A percentile compares a stretch with the other conserved stretches of the same genome.
Conservation (phyloP, 2,888 invertebrate species). For the Spilarctia lutea region DNA sequence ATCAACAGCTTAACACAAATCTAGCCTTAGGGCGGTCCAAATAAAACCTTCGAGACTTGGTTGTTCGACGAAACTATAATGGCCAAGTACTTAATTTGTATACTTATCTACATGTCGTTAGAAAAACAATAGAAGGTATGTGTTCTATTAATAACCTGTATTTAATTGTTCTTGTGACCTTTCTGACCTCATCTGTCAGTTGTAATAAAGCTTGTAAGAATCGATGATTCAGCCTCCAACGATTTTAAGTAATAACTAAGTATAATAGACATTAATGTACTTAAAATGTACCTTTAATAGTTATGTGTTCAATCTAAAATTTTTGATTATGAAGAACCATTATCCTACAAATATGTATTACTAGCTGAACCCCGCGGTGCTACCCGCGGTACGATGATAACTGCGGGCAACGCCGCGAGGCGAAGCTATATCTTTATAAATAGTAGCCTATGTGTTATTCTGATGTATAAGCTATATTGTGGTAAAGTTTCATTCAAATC, state of each 20-base stretch:
- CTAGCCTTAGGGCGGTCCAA: not conserved
- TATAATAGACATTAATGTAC: not conserved
- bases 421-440: too few relatives aligned
- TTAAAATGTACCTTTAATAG: not conserved
- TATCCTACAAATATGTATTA: too few relatives aligned
- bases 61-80: not conserved
- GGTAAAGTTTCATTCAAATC: too few relatives aligned
- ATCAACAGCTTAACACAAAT: not conserved
- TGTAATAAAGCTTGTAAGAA: slow-evolving; percentile 2
- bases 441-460: too few relatives aligned
- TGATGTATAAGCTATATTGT: too few relatives aligned
- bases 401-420: too few relatives aligned
- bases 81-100: not conserved
- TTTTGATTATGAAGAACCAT: too few relatives aligned
- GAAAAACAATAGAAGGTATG: slow-evolving; percentile 8
- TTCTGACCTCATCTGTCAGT: slow-evolving; percentile 5
- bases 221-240: not conserved
- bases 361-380: too few relatives aligned
- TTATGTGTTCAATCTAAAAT: too few relatives aligned
- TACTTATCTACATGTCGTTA: not conserved
- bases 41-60: too few relatives aligned
- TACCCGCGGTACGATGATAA: too few relatives aligned
- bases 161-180: slow-evolving; percentile 11
- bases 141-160: slow-evolving; percentile 10
- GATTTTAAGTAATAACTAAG: not conserved